A percentile compares a stretch with the other conserved stretches of the same genome.
These are phyloP conservation scores for Cataglyphis livida DNA, from an alignment of 2,888 invertebrate genomes.

Conservation along the genomic window DNA sequence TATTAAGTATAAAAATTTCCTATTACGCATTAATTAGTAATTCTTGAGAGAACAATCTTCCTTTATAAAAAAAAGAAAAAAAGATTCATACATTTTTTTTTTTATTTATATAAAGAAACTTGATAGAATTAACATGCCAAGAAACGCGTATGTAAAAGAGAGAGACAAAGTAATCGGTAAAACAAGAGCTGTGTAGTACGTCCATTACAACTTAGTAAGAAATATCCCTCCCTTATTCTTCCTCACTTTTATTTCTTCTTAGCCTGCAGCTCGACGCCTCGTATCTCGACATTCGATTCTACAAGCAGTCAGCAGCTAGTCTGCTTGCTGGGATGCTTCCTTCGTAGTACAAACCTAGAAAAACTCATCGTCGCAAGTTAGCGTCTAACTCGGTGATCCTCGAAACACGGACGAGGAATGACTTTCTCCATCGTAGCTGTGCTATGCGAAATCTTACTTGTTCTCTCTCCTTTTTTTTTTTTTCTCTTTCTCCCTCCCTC, in stretches of 20 bases:
- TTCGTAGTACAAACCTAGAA: constrained; percentile 28
- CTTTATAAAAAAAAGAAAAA: not conserved
- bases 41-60: not conserved
- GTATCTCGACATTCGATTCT: constrained; percentile 14
- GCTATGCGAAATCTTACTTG: constrained; percentile 22
- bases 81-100: not conserved
- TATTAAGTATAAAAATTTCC: not conserved
- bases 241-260: constrained; percentile 14
- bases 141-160: not conserved
- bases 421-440: constrained; percentile 33
- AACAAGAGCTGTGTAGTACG: not conserved
- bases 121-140: not conserved
- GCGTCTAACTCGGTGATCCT: constrained; percentile 46
- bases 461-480: not conserved
- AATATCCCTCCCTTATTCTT: not conserved
- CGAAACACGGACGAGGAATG: constrained; percentile 37
- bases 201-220: not conserved
- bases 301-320: not conserved
- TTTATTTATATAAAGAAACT: not conserved
- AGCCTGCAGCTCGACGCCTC: not conserved
- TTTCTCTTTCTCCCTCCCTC: not conserved
- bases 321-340: constrained; percentile 5
- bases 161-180: not conserved
- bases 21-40: not conserved
- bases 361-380: constrained; percentile 54